Evolutionary conservation across 2,113 vertebrate species (phyloP).

Genomic region (Hippocampus guttulatus): DNA sequence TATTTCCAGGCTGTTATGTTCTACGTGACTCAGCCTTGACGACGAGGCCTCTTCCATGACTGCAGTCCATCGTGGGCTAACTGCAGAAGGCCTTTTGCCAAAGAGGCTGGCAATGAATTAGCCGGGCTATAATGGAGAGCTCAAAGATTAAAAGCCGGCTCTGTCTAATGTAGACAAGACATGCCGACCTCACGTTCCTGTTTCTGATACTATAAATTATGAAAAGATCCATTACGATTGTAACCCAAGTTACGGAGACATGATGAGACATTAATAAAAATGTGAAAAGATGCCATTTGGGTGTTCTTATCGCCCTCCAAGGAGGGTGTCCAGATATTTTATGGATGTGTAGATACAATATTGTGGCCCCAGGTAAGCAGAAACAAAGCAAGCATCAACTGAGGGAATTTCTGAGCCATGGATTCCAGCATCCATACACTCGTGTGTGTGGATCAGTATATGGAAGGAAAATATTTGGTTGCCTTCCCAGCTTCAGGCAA

Average conservation of each 20-base stretch:
- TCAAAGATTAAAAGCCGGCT: slow-evolving; percentile 52
- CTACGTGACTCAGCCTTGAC: slow-evolving; percentile 52
- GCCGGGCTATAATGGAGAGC: slow-evolving; percentile 56
- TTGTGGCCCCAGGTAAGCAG: slow-evolving; percentile 18
- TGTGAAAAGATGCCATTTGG: slow-evolving; percentile 8
- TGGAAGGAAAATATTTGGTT: slow-evolving; percentile 38
- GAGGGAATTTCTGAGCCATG: slow-evolving; percentile 40
- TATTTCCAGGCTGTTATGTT: slow-evolving; percentile 66
- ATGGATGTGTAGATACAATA: slow-evolving; percentile 20
- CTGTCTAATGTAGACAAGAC: slow-evolving; percentile 28
- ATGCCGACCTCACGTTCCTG: slow-evolving; percentile 35
- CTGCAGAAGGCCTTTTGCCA: slow-evolving; percentile 54
- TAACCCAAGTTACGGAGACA: background rate
- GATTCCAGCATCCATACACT: slow-evolving; percentile 31
- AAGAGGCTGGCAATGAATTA: slow-evolving; percentile 64
- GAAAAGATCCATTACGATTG: background rate
- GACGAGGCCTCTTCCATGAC: slow-evolving; percentile 70
- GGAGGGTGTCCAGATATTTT: slow-evolving; percentile 44
- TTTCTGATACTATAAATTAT: slow-evolving; percentile 12
- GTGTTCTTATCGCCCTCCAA: slow-evolving; percentile 21
- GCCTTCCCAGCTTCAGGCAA: slow-evolving; percentile 46
- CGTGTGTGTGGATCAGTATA: slow-evolving; percentile 11
- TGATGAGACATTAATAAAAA: slow-evolving; percentile 1
- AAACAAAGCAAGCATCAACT: slow-evolving; percentile 30
- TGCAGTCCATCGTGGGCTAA: slow-evolving; percentile 60